These are phyloP conservation scores for Odobenus rosmarus DNA, from an alignment of 2,113 vertebrate species.

Conservation along the genomic window DNA sequence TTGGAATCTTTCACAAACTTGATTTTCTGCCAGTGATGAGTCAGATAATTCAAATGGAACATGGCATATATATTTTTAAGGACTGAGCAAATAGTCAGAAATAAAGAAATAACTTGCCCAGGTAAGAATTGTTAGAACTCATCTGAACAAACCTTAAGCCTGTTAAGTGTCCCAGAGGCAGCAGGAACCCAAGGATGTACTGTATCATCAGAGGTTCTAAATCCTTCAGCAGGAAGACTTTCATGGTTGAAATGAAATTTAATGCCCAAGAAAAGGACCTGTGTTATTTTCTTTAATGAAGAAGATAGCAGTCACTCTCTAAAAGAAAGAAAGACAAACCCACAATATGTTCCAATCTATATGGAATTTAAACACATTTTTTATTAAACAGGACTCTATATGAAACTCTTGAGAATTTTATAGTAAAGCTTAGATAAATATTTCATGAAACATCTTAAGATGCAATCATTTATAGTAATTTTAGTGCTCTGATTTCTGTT, in stretches of 20 bases:
- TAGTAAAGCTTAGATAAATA: slow-evolving; percentile 62
- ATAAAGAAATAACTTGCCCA: not conserved
- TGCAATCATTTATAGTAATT: slow-evolving; percentile 62
- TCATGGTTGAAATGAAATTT: not conserved
- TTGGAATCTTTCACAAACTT: not conserved
- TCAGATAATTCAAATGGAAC: not conserved
- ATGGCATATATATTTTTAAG: not conserved
- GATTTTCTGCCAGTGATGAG: not conserved
- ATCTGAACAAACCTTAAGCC: not conserved
- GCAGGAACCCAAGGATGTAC: not conserved
- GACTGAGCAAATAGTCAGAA: not conserved
- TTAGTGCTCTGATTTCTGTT: slow-evolving; percentile 66
- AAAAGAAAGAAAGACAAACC: not conserved
- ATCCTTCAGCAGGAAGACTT: not conserved
- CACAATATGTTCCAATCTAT: not conserved
- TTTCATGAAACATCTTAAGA: slow-evolving; percentile 63
- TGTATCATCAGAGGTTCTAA: not conserved
- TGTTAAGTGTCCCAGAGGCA: not conserved
- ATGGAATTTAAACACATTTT: not conserved
- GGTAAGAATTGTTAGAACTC: not conserved
- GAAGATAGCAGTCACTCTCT: not conserved
- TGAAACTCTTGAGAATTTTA: slow-evolving; percentile 51
- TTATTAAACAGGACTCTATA: slow-evolving; percentile 44
- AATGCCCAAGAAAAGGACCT: not conserved
- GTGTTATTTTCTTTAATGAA: not conserved